These are phyloP conservation scores for Salmo trutta DNA, from an alignment of 2,797 vertebrate genomes.

Conservation along the genomic window DNA sequence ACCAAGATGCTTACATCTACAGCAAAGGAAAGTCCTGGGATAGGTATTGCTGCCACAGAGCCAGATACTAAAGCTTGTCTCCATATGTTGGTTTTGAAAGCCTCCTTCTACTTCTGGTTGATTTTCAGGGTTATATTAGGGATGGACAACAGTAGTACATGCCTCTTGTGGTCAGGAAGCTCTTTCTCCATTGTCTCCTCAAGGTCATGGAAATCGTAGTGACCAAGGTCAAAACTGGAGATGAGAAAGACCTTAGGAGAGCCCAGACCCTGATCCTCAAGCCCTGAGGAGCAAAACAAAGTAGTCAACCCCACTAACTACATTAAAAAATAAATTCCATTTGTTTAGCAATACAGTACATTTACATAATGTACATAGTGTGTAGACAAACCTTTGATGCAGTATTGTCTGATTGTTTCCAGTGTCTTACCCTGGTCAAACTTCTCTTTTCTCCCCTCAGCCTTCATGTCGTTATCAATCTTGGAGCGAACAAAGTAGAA, in stretches of 20 bases:
- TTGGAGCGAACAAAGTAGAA: slow-evolving; percentile 77
- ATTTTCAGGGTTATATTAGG: slow-evolving; percentile 46
- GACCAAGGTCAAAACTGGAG: not conserved
- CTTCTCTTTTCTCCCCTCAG: too few species aligned
- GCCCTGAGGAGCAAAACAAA: too few species aligned
- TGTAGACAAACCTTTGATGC: too few species aligned
- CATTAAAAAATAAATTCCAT: too few species aligned
- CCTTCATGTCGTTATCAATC: slow-evolving; percentile 47
- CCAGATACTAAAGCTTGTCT: slow-evolving; percentile 37
- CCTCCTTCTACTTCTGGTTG: slow-evolving; percentile 40
- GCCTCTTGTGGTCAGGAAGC: slow-evolving; percentile 66
- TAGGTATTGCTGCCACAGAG: slow-evolving; percentile 27
- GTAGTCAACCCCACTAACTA: too few species aligned
- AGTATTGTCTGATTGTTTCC: too few species aligned
- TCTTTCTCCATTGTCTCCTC: slow-evolving; percentile 69
- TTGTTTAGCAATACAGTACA: too few species aligned
- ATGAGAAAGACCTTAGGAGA: too few species aligned
- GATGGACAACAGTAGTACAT: slow-evolving; percentile 57
- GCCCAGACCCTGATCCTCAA: too few species aligned
- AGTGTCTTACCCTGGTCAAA: too few species aligned
- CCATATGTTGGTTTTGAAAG: slow-evolving; percentile 30
- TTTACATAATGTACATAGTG: too few species aligned
- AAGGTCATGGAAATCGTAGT: slow-evolving; percentile 25
- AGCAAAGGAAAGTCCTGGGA: slow-evolving; percentile 60
- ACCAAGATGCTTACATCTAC: slow-evolving; percentile 63